Base-by-base conservation (phyloP, 2,888 invertebrate genomes). In the Netelia inedita region DNA sequence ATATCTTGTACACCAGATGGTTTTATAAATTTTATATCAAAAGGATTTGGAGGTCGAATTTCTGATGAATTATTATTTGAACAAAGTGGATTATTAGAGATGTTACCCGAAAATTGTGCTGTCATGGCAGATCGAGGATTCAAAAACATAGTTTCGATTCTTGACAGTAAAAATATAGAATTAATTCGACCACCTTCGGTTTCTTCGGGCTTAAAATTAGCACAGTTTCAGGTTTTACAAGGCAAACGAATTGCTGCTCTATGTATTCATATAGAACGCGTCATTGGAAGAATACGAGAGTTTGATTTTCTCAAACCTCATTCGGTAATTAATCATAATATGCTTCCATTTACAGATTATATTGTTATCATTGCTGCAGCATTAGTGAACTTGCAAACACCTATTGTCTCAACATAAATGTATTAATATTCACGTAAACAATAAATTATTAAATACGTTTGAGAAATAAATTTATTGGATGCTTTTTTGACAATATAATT, bases 231-330 rank as follows among this genome's bases (percentile, higher is more conserved):
- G 19, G 88, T 86, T 9, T 46, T 84, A 16, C 43, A 73, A 66
- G 83, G 80, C 2, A 89, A 84, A 78, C 86, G 86, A 35, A 88
- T 89, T 6, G 88, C 87, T 23, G 83, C 85, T 55, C 75, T 89
- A 19, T 61, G 87, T 66, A 88, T 88, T 43, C 87, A 88, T 68
- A 82, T 88, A 8, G 88, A 89, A 82, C 75, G 87, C 23, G 79
- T 88, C n/a, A 88, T 88, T 28, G 57, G 87, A 76, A 84, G 88
- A 86, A 21, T 87, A 14, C 65, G 87, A 76, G 86, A 88, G 46
- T 87, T 85, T 79, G 21, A 85, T 66, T 79, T 84, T n/a, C 79
- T 89, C 53, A 75, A 75, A 83, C 87, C 87, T 83, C 87, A 88
- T 83, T 78, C 80, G 8, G 55, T 50, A 53, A 21, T 86, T 53